A percentile compares a stretch with the other conserved stretches of the same genome.
Evolutionary conservation across 2,888 invertebrate genomes (phyloP).

Genomic region (Hypercompe scribonia): DNA sequence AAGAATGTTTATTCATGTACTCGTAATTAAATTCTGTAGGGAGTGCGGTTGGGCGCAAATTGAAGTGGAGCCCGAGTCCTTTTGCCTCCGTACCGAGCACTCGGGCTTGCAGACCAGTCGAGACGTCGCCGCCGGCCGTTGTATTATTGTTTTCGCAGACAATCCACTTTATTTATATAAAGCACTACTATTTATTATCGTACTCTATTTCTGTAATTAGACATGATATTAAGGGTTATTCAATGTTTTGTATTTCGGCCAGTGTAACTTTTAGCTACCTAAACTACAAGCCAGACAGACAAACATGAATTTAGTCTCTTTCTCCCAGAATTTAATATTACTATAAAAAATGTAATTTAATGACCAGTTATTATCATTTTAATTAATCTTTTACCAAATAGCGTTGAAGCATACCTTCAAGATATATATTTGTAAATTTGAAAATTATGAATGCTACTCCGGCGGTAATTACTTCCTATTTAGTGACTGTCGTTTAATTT

Average conservation of each 20-base stretch:
- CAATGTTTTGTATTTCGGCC: background rate
- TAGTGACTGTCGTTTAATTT: no score
- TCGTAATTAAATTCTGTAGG: constrained; percentile 64
- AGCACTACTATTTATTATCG: constrained; percentile 7
- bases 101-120: constrained; percentile 16
- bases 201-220: background rate
- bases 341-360: no score
- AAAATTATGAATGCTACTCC: no score
- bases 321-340: no score
- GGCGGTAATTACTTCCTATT: no score
- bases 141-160: constrained; percentile 10
- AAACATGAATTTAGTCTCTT: no score
- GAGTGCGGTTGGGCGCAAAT: constrained; percentile 60
- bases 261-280: background rate
- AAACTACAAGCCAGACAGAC: no score
- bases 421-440: no score
- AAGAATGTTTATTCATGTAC: constrained; percentile 66
- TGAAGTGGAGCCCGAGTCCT: constrained; percentile 56
- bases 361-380: no score
- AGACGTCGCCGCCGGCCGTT: constrained; percentile 9
- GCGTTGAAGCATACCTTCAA: no score
- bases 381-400: no score
- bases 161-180: constrained; percentile 31
- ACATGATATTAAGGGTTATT: background rate
- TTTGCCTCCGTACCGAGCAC: constrained; percentile 13